A percentile compares a stretch with the other conserved stretches of the same genome.
These are phyloP conservation scores for Phortica variegata DNA, from an alignment of 1,140 invertebrate genomes.

Conservation along the genomic window DNA sequence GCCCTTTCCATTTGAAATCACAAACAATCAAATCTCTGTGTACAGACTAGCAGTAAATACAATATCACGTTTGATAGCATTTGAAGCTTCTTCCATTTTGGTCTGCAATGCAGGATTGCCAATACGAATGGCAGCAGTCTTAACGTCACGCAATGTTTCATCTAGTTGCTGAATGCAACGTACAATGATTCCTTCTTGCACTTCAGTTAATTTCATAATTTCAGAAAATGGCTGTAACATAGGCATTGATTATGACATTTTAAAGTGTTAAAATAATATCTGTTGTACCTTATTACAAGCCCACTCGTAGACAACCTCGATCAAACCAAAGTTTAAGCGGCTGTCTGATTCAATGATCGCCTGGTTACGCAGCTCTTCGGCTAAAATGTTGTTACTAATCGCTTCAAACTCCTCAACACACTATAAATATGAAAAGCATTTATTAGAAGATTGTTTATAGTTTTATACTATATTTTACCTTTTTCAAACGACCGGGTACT, in stretches of 20 bases:
- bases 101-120: slow-evolving; percentile 86
- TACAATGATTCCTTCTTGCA: slow-evolving; percentile 98
- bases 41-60: slow-evolving; percentile 98
- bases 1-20: slow-evolving; percentile 2
- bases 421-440: slow-evolving; percentile 4
- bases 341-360: slow-evolving; percentile 39
- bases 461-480: too few relatives aligned
- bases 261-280: background rate
- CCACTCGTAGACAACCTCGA: slow-evolving; percentile 96
- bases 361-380: slow-evolving; percentile 38
- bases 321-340: slow-evolving; percentile 85
- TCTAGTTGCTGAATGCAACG: slow-evolving; percentile 95
- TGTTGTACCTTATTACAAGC: slow-evolving; percentile 74
- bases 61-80: slow-evolving; percentile 93
- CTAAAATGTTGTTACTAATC: slow-evolving; percentile 45
- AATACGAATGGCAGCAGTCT: slow-evolving; percentile 88
- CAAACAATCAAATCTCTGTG: slow-evolving; percentile 59
- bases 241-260: too few relatives aligned
- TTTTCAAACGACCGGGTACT: slow-evolving; percentile 61
- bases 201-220: slow-evolving; percentile 89
- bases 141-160: slow-evolving; percentile 89
- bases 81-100: slow-evolving; percentile 95
- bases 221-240: slow-evolving; percentile 74
- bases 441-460: too few relatives aligned
- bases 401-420: slow-evolving; percentile 45